A percentile compares a stretch with the other conserved stretches of the same genome.
These are phyloP conservation scores for Phytoseiulus persimilis DNA, from an alignment of 2,888 invertebrate species.

Conservation along the genomic window DNA sequence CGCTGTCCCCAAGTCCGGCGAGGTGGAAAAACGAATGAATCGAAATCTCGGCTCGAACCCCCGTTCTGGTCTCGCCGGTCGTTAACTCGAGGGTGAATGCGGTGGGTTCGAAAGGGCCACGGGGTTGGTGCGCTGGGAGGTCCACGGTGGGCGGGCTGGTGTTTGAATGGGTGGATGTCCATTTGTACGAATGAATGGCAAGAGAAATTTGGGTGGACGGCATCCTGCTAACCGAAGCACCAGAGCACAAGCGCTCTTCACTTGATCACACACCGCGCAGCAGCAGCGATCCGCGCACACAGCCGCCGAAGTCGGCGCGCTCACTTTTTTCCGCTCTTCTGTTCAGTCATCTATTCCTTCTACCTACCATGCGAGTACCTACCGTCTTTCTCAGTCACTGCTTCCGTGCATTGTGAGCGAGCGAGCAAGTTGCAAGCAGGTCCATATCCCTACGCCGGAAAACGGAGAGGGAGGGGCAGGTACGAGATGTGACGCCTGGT, in stretches of 20 bases:
- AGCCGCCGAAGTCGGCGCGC: neutral
- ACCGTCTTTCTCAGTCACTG: neutral
- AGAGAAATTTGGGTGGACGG: neutral
- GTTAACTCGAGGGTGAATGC: neutral
- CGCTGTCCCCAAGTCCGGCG: neutral
- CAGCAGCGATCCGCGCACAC: neutral
- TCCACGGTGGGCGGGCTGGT: neutral
- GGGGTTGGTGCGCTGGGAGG: neutral
- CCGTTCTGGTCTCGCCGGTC: neutral
- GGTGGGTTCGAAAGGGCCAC: neutral
- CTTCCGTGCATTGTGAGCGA: neutral
- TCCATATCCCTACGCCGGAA: too few relatives aligned
- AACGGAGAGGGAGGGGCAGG: too few relatives aligned
- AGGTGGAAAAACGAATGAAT: neutral
- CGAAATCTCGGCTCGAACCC: neutral
- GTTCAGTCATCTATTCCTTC: neutral
- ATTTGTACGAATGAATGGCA: neutral
- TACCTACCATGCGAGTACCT: neutral
- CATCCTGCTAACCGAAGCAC: constrained; percentile 5
- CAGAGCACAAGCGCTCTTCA: neutral
- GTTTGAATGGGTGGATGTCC: neutral
- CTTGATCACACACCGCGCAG: neutral
- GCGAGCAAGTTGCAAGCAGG: too few relatives aligned
- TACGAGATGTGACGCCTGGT: too few relatives aligned
- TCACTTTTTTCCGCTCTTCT: neutral